Percentiles rank a stretch among this genome's conserved stretches.
These are phyloP conservation scores for Saguinus imperator DNA, from an alignment of 2,113 vertebrate genomes.

Conservation along the genomic window DNA sequence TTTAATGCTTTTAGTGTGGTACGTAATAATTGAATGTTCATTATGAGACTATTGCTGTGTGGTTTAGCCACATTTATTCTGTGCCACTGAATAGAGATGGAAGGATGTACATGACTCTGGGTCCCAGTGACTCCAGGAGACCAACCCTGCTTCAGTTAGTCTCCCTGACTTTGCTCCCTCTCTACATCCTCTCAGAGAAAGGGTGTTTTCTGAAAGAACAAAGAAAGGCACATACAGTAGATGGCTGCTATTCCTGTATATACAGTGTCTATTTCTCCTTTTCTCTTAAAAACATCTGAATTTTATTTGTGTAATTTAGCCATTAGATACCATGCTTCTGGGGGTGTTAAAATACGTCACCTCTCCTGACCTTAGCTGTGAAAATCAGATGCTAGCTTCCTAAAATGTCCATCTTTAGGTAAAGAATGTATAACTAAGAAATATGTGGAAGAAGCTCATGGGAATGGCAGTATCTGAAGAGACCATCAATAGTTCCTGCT, in stretches of 20 bases:
- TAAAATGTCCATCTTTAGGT: neutral
- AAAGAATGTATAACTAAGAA: neutral
- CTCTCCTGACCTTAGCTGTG: neutral
- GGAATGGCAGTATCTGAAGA: neutral
- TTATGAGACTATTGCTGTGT: neutral
- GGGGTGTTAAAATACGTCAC: neutral
- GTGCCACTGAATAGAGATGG: neutral
- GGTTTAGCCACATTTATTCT: too few species aligned
- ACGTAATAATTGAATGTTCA: neutral
- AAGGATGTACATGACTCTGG: neutral
- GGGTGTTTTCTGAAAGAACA: neutral
- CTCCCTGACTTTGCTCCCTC: neutral
- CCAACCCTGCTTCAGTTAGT: too few species aligned
- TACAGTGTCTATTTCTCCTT: neutral
- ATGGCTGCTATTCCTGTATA: neutral
- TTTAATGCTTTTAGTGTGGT: neutral
- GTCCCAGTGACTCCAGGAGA: too few species aligned
- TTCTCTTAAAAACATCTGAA: neutral
- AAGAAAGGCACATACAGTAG: fast-evolving
- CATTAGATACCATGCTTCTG: neutral
- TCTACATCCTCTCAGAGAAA: neutral
- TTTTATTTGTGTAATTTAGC: neutral
- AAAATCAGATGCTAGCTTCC: neutral
- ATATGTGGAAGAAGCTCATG: neutral
- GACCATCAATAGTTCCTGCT: neutral